These are phyloP conservation scores for Probosciger aterrimus DNA, from an alignment of 2,113 vertebrate genomes.

Conservation along the genomic window DNA sequence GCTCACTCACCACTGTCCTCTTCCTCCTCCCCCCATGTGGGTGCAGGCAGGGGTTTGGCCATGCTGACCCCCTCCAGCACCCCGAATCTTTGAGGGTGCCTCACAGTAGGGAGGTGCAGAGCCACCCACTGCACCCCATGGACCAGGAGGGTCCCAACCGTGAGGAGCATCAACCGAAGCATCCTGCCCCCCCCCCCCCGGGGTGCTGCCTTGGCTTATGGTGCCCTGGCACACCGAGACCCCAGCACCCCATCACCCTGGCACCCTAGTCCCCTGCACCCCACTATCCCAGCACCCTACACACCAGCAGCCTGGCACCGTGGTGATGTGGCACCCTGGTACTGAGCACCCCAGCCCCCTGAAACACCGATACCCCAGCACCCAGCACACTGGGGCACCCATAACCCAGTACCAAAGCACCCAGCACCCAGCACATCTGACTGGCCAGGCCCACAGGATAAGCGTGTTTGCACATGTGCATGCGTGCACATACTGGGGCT, in stretches of 20 bases:
- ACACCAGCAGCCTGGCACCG: no score
- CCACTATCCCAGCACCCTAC: no score
- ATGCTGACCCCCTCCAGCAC: no score
- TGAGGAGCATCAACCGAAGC: background rate
- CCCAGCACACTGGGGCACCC: background rate
- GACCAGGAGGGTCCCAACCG: background rate
- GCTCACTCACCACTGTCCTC: no score
- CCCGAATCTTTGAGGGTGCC: no score
- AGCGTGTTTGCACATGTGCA: accelerated
- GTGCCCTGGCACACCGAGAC: background rate
- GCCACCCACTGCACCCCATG: background rate
- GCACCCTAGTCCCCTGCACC: background rate
- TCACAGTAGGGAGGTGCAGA: background rate
- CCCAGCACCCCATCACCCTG: background rate
- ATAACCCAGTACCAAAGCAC: background rate
- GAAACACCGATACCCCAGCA: background rate
- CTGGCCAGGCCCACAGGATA: accelerated
- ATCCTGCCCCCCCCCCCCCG: background rate
- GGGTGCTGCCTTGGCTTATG: background rate
- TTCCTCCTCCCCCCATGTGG: no score
- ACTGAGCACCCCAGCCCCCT: background rate
- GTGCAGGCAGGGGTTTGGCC: no score
- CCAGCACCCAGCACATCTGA: no score
- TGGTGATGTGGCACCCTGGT: background rate
- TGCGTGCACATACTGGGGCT: background rate